Conservation (phyloP, 2,113 vertebrate species). For the Nibea coibor region DNA sequence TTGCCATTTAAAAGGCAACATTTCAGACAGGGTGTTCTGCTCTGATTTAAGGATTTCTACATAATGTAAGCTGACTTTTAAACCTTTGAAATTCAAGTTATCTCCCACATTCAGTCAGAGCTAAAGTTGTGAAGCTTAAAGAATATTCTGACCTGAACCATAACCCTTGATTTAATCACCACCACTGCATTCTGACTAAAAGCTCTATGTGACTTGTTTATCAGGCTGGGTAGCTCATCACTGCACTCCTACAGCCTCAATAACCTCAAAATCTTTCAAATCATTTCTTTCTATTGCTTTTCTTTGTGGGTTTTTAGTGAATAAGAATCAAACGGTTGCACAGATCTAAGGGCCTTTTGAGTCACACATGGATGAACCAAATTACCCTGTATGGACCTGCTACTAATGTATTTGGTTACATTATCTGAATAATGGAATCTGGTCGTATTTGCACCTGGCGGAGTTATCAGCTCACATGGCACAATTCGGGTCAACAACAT, state of each 20-base stretch:
- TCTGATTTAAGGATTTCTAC: conserved; percentile 20
- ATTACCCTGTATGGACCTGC: background rate
- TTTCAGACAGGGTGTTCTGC: background rate
- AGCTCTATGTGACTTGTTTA: conserved; percentile 34
- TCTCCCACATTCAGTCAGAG: conserved; percentile 24
- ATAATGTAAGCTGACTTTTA: conserved; percentile 28
- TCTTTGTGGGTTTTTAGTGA: background rate
- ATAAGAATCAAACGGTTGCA: background rate
- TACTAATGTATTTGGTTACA: background rate
- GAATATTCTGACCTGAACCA: conserved; percentile 29
- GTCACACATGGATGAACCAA: background rate
- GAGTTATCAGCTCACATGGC: background rate
- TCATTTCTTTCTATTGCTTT: background rate
- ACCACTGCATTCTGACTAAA: conserved; percentile 20
- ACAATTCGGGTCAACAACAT: background rate
- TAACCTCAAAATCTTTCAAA: background rate
- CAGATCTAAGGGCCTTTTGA: background rate
- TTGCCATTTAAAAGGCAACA: conserved; percentile 27
- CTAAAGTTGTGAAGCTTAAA: conserved; percentile 12
- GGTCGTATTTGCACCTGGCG: background rate
- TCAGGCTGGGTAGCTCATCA: conserved; percentile 1
- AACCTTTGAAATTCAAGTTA: conserved; percentile 29
- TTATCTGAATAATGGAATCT: background rate
- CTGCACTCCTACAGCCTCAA: conserved; percentile 7
- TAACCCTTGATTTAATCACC: conserved; percentile 31